Percentiles rank a stretch among this genome's conserved stretches.
Conservation (phyloP, 2,888 invertebrate genomes). For the Hololepta plana region DNA sequence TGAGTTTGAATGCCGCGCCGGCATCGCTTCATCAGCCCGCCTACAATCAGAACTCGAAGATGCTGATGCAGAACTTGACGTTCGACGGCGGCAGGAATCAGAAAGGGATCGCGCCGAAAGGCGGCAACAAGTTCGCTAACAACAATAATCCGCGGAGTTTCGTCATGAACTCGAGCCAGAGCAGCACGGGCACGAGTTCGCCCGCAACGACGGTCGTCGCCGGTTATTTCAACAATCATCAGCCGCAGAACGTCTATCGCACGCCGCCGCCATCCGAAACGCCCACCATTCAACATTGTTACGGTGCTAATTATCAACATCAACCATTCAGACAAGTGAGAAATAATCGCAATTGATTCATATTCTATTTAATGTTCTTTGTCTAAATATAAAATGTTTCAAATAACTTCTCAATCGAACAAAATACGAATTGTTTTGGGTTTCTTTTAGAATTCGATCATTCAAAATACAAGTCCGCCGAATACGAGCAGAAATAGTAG, state of each 20-base stretch:
- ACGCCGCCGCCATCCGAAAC: conserved; percentile 21
- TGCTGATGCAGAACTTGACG: conserved; percentile 6
- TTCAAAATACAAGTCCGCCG: conserved; percentile 13
- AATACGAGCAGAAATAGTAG: conserved; percentile 20
- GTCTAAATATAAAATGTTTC: not conserved
- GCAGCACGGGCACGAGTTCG: conserved; percentile 24
- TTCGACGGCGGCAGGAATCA: conserved; percentile 10
- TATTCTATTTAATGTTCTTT: conserved; percentile 4
- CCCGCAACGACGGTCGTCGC: conserved; percentile 25
- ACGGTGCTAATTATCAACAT: conserved; percentile 14
- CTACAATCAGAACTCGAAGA: conserved; percentile 5
- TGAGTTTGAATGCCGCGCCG: conserved; percentile 6
- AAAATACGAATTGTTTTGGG: conserved; percentile 4
- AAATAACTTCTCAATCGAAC: not conserved
- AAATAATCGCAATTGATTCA: conserved; percentile 6
- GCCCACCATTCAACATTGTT: conserved; percentile 18
- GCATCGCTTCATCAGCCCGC: not conserved
- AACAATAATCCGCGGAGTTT: conserved; percentile 13
- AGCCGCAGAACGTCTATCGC: conserved; percentile 15
- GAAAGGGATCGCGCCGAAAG: conserved; percentile 13
- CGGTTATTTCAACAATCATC: conserved; percentile 18
- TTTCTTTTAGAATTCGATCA: conserved; percentile 12
- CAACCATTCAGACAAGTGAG: conserved; percentile 20
- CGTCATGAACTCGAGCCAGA: conserved; percentile 19
- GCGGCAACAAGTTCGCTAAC: conserved; percentile 12